Conservation (phyloP, 1,140 invertebrate species). For the Aphidius gifuensis region DNA sequence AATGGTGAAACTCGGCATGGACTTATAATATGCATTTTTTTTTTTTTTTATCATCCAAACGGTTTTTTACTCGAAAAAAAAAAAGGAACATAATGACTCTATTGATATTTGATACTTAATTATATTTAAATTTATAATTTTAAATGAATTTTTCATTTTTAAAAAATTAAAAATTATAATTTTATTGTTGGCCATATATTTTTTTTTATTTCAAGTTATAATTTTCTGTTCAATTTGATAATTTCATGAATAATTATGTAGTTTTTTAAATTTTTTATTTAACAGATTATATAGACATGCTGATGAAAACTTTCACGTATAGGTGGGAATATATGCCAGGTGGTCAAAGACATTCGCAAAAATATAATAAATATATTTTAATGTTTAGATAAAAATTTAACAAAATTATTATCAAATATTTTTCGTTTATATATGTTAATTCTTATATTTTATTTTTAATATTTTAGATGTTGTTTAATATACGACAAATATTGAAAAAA, state of each 20-base stretch:
- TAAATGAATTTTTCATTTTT: not conserved
- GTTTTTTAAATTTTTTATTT: not conserved
- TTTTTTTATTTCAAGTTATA: too few species aligned
- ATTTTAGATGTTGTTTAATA: too few species aligned
- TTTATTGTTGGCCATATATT: not conserved
- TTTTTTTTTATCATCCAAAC: not conserved
- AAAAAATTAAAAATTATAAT: too few species aligned
- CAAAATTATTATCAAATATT: too few species aligned
- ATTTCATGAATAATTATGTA: too few species aligned
- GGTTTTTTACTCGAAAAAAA: slow-evolving; percentile 1
- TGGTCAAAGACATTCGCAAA: not conserved
- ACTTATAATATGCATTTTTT: slow-evolving; percentile 28
- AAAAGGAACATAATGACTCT: not conserved
- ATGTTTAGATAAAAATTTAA: too few species aligned
- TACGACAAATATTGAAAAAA: too few species aligned
- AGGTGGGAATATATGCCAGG: slow-evolving; percentile 23
- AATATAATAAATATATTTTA: too few species aligned
- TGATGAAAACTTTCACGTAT: slow-evolving; percentile 25
- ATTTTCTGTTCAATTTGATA: too few species aligned
- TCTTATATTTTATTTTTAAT: too few species aligned
- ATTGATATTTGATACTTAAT: not conserved
- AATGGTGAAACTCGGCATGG: slow-evolving; percentile 38
- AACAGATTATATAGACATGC: too few species aligned
- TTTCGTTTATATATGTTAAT: too few species aligned
- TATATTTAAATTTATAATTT: not conserved